phyloP scores from a whole-genome alignment of 2,888 invertebrate species.

The Lithosia quadra region DNA sequence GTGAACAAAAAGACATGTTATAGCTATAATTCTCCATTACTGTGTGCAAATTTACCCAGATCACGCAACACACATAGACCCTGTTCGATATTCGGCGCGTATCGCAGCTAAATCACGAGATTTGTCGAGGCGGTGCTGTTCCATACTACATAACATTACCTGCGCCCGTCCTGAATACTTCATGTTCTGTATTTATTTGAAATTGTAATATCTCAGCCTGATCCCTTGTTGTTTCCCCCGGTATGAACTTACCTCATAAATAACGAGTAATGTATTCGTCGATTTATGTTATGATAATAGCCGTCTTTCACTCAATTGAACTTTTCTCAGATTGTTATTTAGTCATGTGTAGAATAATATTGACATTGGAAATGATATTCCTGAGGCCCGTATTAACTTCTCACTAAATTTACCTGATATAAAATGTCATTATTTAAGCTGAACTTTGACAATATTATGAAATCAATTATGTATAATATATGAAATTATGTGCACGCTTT shows the following conservation, averaged over 20 bases:
- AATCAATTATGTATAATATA: background rate
- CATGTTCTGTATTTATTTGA: slow-evolving; percentile 85
- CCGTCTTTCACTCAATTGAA: slow-evolving; percentile 67
- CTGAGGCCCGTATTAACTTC: background rate
- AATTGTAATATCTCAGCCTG: slow-evolving; percentile 84
- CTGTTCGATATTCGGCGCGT: slow-evolving; percentile 84
- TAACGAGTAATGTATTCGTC: slow-evolving; percentile 79
- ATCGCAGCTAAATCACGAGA: slow-evolving; percentile 85
- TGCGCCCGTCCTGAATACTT: slow-evolving; percentile 84
- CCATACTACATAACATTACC: slow-evolving; percentile 84
- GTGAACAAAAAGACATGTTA: slow-evolving; percentile 55
- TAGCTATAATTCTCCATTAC: slow-evolving; percentile 81
- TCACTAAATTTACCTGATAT: background rate
- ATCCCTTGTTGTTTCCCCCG: slow-evolving; percentile 81
- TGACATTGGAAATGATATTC: background rate
- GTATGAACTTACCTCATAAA: slow-evolving; percentile 79
- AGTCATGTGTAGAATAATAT: slow-evolving; percentile 34
- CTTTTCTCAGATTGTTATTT: slow-evolving; percentile 51
- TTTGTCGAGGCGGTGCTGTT: slow-evolving; percentile 82
- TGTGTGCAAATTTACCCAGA: slow-evolving; percentile 81
- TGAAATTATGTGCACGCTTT: slow-evolving; percentile 40
- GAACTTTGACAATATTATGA: background rate
- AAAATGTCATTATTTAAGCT: background rate
- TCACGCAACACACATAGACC: slow-evolving; percentile 82
- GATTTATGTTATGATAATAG: slow-evolving; percentile 78